Base-by-base conservation (phyloP, 2,797 vertebrate species). In the Eupleurogrammus muticus region DNA sequence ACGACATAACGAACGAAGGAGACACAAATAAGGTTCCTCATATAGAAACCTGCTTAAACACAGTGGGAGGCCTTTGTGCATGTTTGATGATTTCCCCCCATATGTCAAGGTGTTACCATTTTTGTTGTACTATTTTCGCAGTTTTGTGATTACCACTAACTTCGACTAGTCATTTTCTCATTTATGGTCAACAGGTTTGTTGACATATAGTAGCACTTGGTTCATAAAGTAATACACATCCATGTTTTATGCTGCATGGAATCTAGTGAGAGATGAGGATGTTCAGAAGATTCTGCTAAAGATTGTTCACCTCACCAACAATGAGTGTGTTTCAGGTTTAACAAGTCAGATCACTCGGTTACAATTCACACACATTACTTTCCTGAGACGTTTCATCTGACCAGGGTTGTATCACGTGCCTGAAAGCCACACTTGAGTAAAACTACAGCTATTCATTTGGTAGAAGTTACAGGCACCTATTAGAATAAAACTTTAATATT, bases 371-470 rank as follows among this genome's bases (percentile, higher is more conserved):
- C 5, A 28, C 6, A 28, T 28, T 7, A 66, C 21, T 77, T 83
- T 64, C 84, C 72, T 50, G 9, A 51, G 54, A 12, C 9, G 28
- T 28, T 28, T 28, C 28, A 28, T 6, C 28, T 28, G 28, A 28
- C 28, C 6, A 28, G 28, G 3, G 28, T 28, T 28, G 28, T 28
- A 28, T 28, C 3, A 28, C 3, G 28, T 28, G 6, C 28, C 6
- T 6, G 28, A 28, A 28, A 3, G 28, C 3, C 28, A 28, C 28
- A 28, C 28, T 28, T 28, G 3, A 28, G 28, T 28, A 28, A 28
- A 28, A 28, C 3, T 28, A 28, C 28, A 28, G 28, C 28, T 28
- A 28, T 28, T 28, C 28, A 28, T 28, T 28, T 28, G 3, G 3
- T 28, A 28, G n/a, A n/a, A 3, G 28, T 28, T 28, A 28, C 6